Conservation (phyloP, 2,797 vertebrate genomes). For the Gobio occitaniae region DNA sequence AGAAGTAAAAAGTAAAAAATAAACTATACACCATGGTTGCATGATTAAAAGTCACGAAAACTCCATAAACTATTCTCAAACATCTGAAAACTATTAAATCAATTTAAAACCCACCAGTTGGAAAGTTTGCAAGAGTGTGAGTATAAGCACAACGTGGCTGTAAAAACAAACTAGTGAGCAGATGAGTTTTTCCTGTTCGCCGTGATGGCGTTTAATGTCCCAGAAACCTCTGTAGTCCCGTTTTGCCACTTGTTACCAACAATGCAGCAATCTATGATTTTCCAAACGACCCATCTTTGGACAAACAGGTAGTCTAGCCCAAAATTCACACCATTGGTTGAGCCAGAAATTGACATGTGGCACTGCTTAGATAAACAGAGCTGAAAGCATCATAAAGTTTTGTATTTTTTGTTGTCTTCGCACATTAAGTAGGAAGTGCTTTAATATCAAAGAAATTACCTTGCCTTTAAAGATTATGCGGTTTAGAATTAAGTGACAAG, state of each 20-base stretch:
- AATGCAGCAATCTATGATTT: neutral
- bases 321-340: neutral
- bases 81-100: neutral
- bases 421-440: neutral
- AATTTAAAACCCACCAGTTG: neutral
- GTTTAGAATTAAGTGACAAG: constrained; percentile 36
- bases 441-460: neutral
- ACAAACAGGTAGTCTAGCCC: neutral
- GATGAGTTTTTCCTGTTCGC: neutral
- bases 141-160: too few species aligned
- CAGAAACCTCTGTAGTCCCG: neutral
- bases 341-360: neutral
- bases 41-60: too few species aligned
- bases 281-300: neutral
- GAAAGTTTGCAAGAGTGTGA: too few species aligned
- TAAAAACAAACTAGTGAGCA: neutral
- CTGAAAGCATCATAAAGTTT: neutral
- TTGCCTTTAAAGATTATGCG: neutral
- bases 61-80: neutral
- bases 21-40: neutral
- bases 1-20: neutral
- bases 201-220: neutral
- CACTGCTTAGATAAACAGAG: neutral
- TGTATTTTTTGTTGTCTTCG: too few species aligned
- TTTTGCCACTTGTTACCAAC: neutral